Base-by-base conservation (phyloP, 2,113 vertebrate species). In the Platichthys stellatus region DNA sequence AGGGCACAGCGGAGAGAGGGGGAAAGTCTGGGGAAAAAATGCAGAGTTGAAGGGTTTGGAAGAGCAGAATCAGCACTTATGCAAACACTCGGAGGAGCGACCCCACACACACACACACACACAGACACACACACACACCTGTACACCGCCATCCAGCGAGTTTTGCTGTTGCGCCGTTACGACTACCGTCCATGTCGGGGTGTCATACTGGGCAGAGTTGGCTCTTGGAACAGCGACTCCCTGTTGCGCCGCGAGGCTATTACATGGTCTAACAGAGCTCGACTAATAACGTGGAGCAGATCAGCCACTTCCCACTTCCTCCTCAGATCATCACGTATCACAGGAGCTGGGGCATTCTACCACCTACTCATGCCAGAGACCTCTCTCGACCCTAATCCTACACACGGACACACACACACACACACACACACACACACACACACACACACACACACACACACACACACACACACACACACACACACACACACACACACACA, bases 231-330 rank as follows among this genome's bases (percentile, higher is more conserved):
- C 90, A 89, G 77, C 56, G 86, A 83, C 87, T 92, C 91, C 90
- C 92, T 93, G 90, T 93, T 93, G 91, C 90, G 69, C 88, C 86
- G 85, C 82, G 90, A 94, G 85, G 89, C 92, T 93, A 95, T 95
- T 94, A 95, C 93, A 94, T 94, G 94, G 92, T 94, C 93, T 93
- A 95, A 69, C 93, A 93, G 94, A 95, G 94, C 94, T 91, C 86
- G 74, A 93, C 93, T 95, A 94, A 94, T 94, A 95, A 93, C 93
- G 91, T 88, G 87, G 89, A 93, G 88, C 74, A 77, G 89, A 93
- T 92, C 93, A 91, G 88, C 82, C 89, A 89, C 87, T 93, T 92
- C 84, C 89, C 78, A 86, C 87, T 89, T 91, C 83, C 89, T 92
- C 86, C 81, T 85, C 86, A 93, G 86, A 92, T 92, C 92, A 92